These are phyloP conservation scores for Aurelia sp. DNA, from an alignment of 30 jellyfish, hydroid and myxozoan species.

Conservation along the genomic window DNA sequence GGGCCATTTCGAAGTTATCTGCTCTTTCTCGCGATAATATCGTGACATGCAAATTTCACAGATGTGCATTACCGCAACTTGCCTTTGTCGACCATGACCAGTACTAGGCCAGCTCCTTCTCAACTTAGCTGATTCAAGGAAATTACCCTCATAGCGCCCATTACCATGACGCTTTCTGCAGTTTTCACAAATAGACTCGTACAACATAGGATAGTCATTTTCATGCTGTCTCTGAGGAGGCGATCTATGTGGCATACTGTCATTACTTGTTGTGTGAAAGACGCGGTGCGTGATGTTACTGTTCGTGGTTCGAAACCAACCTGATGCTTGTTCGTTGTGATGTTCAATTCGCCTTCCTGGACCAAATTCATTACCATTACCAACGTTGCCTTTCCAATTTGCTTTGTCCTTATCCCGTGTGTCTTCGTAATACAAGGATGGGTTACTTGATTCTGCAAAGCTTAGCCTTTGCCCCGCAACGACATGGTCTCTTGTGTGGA, in stretches of 20 bases:
- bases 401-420: too few relatives aligned
- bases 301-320: neutral
- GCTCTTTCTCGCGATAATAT: neutral
- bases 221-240: neutral
- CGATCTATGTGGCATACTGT: neutral
- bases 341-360: neutral
- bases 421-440: neutral
- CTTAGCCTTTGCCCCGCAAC: neutral
- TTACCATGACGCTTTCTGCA: neutral
- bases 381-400: neutral
- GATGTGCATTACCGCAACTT: neutral
- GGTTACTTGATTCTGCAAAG: neutral
- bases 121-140: neutral
- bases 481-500: neutral
- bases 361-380: neutral
- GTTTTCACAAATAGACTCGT: neutral
- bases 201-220: neutral
- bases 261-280: neutral
- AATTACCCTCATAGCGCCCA: neutral
- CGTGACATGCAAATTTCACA: conserved; percentile 14
- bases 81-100: neutral
- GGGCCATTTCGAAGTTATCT: too few relatives aligned
- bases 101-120: conserved; percentile 50
- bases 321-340: too few relatives aligned
- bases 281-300: neutral